Evolutionary conservation across 2,113 vertebrate species (phyloP), one percentile per base, ranked within the genome.

Genomic region (Parus major): DNA sequence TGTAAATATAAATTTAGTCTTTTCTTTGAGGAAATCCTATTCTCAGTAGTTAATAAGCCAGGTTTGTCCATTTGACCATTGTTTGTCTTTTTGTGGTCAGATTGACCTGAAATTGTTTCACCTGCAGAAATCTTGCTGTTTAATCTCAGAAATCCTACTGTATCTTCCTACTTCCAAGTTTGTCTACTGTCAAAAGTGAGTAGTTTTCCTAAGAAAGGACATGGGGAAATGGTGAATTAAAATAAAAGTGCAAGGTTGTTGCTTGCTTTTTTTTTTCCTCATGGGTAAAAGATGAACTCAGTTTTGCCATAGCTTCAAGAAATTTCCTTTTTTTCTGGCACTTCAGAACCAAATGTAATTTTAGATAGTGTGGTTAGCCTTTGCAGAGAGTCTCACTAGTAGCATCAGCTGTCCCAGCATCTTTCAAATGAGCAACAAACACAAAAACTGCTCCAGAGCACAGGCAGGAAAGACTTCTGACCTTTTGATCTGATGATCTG

Each of bases 401-500:
- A 80, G 53, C 0, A 0, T 66, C 73, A 72, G 42, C 63, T 94
- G 55, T 90, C 66, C 88, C 68, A 63, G 17, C 2, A 5, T 70
- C 39, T 73, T 82, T 65, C 36, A 79, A 25, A 80, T 73, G 52
- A 90, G 49, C 56, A 70, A 7, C 18, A 35, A 86, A 56, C 60
- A 82, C 60, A 66, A 73, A 78, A 35, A 36, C 79, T 60, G 52
- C 68, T 88, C 60, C 68, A 66, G 60, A 93, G 70, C 76, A n/a
- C 46, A 72, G 72, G 86, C 85, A 93, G 88, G 94, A 90, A 94
- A 78, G 64, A 59, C 55, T 96, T 73, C 47, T 92, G 91, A 94
- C 90, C 94, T 93, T 86, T 83, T 95, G 92, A 88, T 96, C 91
- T 81, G 82, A 73, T 65, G 50, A 68, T 78, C 84, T 71, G 84